Base-by-base conservation (phyloP, 2,113 vertebrate species). In the Psophia crepitans region DNA sequence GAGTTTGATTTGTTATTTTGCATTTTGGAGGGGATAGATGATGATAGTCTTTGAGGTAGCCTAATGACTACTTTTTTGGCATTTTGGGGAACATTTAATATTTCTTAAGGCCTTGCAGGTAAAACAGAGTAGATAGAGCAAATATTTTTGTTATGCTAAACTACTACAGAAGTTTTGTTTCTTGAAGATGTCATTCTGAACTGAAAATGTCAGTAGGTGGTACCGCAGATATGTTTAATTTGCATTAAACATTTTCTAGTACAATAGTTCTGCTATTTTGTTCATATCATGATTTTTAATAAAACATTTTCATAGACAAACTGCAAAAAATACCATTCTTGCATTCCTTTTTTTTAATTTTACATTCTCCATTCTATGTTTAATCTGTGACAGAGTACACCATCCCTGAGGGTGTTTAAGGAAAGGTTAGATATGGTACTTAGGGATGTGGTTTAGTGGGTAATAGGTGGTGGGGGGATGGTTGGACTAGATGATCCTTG, bases 131-230 rank as follows among this genome's bases (percentile, higher is more conserved):
- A 63, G 65, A 85, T n/a, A 8, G 10, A 71, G 30, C 9, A 91
- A 93, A 81, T 74, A 43, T 48, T 75, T 91, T 83, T 73, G 32
- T 65, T 80, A 15, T 15, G 12, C 20, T 83, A n/a, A 87, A 74
- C 33, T 84, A 12, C 23, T 74, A 23, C 2, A 75, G 14, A 83
- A 63, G 19, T 74, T 70, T 75, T 82, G 22, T 63, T 93, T 75
- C 51, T 69, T 74, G 35, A 43, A 92, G 16, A 60, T 44, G 20
- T 43, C 28, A 66, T 63, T 93, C 49, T 92, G 46, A 77, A 89
- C 9, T 43, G 21, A 48, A 73, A 39, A 14, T 43, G 12, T 73
- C 35, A 61, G 43, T 74, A 83, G n/a, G 51, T 27, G 27, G 46
- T 54, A 86, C 14, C 1, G 4, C 9, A 91, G 32, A 49, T 46